Evolutionary conservation across 2,888 invertebrate species (phyloP).

Genomic region (Phlogophora meticulosa): DNA sequence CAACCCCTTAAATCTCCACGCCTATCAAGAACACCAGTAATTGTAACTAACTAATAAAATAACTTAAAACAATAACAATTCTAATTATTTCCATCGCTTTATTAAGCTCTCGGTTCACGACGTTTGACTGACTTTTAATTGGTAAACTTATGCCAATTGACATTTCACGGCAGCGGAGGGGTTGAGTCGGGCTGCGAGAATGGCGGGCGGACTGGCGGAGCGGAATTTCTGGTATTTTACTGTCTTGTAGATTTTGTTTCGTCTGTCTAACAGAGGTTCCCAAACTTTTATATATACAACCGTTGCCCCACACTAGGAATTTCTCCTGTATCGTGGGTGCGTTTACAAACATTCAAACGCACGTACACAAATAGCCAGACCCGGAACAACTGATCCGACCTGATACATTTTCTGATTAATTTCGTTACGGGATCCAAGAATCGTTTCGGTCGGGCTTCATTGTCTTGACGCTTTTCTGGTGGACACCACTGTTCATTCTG

Average conservation of each 20-base stretch:
- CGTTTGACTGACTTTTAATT: slow-evolving; percentile 83
- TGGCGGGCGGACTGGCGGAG: slow-evolving; percentile 1
- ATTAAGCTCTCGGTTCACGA: slow-evolving; percentile 71
- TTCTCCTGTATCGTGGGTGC: too few species aligned
- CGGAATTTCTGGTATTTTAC: not conserved
- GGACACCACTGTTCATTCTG: too few species aligned
- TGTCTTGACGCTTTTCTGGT: too few species aligned
- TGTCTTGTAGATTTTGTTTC: not conserved
- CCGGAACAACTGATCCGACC: too few species aligned
- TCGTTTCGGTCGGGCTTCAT: too few species aligned
- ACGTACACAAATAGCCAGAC: too few species aligned
- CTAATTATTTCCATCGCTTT: slow-evolving; percentile 72
- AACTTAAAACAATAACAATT: slow-evolving; percentile 67
- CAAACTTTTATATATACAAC: too few species aligned
- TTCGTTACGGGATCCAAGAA: too few species aligned
- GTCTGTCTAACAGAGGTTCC: too few species aligned
- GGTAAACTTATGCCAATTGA: slow-evolving; percentile 78
- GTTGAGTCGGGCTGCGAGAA: slow-evolving; percentile 25
- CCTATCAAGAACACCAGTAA: slow-evolving; percentile 34
- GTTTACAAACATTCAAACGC: too few species aligned
- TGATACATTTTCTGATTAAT: too few species aligned
- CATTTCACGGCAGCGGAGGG: slow-evolving; percentile 62
- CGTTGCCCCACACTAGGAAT: too few species aligned
- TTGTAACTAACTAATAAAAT: slow-evolving; percentile 57
- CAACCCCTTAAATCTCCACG: not conserved